Base-by-base conservation (phyloP, 2,797 vertebrate species). In the Cirrhinus mrigala region DNA sequence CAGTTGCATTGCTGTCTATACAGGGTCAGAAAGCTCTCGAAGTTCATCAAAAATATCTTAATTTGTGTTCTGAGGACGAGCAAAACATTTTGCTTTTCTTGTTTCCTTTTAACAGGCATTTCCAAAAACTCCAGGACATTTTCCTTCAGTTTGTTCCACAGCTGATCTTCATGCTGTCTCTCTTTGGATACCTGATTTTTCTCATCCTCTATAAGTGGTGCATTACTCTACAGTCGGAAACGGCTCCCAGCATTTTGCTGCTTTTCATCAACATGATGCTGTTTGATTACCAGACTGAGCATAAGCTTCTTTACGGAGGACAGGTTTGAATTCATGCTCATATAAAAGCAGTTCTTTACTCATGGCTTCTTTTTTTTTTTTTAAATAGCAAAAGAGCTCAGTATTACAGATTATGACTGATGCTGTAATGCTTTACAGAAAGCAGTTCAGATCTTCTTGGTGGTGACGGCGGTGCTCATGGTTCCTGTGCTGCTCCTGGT, bases 241-340 rank as follows among this genome's bases (percentile, higher is more conserved):
- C n/a, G 6, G 90, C 90, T 14, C 90, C 91, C 16, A 91, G 91
- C 27, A 88, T 92, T 50, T 90, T 92, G 2, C 80, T 91, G 24
- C 86, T 91, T 85, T 92, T 92, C 82, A 91, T 91, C 66, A 91
- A 92, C 84, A 92, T 92, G 92, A 85, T 92, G 85, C 86, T 92
- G 46, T 92, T 91, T 54, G 87, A 84, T 74, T 89, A 91, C 27
- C 79, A 80, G 6, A 48, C 82, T 1, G 29, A 85, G 0, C 48
- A 85, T 44, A 22, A 71, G 22, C 46, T 86, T 11, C 87, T 91
- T 54, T 92, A 86, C 83, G 52, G 22, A 60, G 88, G 86, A 40
- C 92, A 91, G 92, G 92, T 91, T 64, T 33, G 71, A 22, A 16
- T 64, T 60, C 16, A 15, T n/a, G 24, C 27, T 29, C 52, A 24